phyloP scores from a whole-genome alignment of 2,113 vertebrate genomes.

The Microcebus ravelobensis region DNA sequence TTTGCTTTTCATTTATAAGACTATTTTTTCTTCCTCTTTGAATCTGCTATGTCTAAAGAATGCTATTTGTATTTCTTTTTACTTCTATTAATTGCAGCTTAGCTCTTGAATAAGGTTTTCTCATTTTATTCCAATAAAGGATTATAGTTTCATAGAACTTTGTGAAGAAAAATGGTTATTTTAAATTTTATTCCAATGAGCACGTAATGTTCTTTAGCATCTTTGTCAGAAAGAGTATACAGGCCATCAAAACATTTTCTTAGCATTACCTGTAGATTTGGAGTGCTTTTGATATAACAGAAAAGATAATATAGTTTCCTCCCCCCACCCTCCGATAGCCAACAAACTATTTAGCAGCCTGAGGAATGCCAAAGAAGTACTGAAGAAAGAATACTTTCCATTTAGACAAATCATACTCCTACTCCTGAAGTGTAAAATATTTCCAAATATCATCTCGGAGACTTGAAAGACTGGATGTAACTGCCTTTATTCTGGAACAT shows the following conservation, averaged over 20 bases:
- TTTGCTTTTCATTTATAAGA: not conserved
- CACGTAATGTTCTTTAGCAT: not conserved
- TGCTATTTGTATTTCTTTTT: not conserved
- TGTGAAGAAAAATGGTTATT: not conserved
- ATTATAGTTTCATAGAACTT: not conserved
- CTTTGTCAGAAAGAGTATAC: not conserved
- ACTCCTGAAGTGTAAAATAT: not conserved
- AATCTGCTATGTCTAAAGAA: not conserved
- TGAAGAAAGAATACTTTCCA: not conserved
- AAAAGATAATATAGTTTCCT: not conserved
- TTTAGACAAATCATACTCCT: not conserved
- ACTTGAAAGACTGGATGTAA: not conserved
- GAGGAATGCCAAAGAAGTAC: not conserved
- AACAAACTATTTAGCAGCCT: not conserved
- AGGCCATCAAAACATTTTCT: not conserved
- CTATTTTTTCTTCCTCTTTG: not conserved
- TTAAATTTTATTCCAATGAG: not conserved
- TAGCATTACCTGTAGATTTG: not conserved
- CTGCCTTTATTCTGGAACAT: not conserved
- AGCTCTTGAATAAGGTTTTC: slow-evolving; percentile 14
- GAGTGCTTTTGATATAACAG: not conserved
- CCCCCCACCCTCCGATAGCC: not conserved
- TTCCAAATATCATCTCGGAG: not conserved
- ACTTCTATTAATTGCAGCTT: not conserved
- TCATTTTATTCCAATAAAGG: slow-evolving; percentile 14